A percentile compares a stretch with the other conserved stretches of the same genome.
phyloP scores from a whole-genome alignment of 2,113 vertebrate genomes.

The Madoqua kirkii region DNA sequence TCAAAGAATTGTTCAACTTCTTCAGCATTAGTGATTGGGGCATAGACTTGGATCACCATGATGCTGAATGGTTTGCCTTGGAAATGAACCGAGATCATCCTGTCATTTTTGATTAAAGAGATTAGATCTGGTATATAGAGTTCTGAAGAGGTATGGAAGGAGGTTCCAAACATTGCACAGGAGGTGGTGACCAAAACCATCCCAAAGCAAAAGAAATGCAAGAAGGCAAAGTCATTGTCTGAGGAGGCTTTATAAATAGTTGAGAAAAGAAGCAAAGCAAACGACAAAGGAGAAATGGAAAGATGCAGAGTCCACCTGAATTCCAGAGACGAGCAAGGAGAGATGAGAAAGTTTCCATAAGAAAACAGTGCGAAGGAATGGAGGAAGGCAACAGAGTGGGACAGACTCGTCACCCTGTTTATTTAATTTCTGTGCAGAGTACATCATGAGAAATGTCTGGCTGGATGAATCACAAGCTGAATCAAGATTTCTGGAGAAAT shows the following conservation, averaged over 20 bases:
- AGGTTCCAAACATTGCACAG: background rate
- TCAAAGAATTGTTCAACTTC: background rate
- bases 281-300: background rate
- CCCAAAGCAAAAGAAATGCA: background rate
- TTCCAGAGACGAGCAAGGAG: background rate
- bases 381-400: background rate
- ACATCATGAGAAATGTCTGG: background rate
- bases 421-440: background rate
- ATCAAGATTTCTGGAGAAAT: background rate
- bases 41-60: background rate
- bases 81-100: accelerated
- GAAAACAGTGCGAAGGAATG: background rate
- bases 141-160: background rate
- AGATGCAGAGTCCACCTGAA: background rate
- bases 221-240: background rate
- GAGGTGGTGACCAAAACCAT: background rate
- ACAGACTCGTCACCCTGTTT: background rate
- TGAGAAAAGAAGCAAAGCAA: background rate
- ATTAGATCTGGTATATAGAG: background rate
- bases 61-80: background rate
- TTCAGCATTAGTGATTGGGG: background rate
- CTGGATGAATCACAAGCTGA: background rate
- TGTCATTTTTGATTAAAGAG: background rate
- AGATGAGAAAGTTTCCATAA: background rate
- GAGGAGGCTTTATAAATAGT: background rate